These are phyloP conservation scores for Gymnocheta viridis DNA, from an alignment of 2,888 invertebrate species.

Conservation along the genomic window DNA sequence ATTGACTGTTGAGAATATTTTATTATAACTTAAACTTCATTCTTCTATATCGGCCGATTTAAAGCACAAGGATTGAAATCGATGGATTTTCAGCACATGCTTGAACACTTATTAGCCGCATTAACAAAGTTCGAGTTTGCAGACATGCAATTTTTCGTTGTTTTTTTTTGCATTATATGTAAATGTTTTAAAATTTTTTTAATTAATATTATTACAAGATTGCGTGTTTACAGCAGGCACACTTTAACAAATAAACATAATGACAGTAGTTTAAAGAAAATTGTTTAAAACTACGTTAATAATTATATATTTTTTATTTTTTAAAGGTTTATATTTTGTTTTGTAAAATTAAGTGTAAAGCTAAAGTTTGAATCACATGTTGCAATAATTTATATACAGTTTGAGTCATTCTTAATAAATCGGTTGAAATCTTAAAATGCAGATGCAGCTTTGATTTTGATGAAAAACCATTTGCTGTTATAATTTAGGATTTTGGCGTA, in stretches of 20 bases:
- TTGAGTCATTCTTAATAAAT: neutral
- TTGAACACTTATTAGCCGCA: slow-evolving; percentile 26
- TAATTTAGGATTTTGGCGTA: neutral
- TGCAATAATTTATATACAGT: neutral
- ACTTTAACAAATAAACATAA: slow-evolving; percentile 4
- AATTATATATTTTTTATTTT: neutral
- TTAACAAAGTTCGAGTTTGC: slow-evolving; percentile 54
- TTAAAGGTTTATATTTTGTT: neutral
- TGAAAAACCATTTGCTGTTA: neutral
- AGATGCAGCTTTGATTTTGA: neutral
- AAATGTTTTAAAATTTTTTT: neutral
- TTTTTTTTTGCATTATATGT: neutral
- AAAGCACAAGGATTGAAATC: too few relatives aligned
- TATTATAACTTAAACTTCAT: too few relatives aligned
- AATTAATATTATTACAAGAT: neutral
- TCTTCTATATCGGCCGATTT: too few relatives aligned
- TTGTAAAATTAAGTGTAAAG: neutral
- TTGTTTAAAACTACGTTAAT: too few relatives aligned
- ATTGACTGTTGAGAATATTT: too few relatives aligned
- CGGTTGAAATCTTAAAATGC: neutral
- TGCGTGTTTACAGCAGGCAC: slow-evolving; percentile 32
- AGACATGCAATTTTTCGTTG: slow-evolving; percentile 25
- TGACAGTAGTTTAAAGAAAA: neutral
- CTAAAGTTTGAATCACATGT: slow-evolving; percentile 6
- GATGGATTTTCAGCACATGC: too few relatives aligned